Conservation (phyloP, 2,797 vertebrate species). For the Emydoidea blandingii region DNA sequence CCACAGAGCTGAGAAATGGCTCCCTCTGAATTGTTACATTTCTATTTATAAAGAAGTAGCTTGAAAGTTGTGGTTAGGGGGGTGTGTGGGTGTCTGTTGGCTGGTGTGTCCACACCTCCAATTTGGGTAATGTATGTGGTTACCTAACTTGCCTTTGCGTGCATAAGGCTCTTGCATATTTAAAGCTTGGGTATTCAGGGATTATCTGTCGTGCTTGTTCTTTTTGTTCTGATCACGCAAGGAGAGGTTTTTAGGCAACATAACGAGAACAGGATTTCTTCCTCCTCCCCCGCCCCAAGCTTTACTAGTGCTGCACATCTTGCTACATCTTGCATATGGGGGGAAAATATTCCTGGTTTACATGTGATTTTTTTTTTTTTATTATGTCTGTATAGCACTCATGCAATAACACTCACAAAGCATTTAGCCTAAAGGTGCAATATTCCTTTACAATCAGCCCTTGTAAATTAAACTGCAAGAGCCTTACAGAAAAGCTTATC, state of each 20-base stretch:
- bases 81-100: not conserved
- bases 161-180: constrained; percentile 92
- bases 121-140: constrained; percentile 84
- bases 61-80: not conserved
- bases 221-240: constrained; percentile 91
- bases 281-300: not conserved
- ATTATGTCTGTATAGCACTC: not conserved
- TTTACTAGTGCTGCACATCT: not conserved
- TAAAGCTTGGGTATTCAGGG: constrained; percentile 91
- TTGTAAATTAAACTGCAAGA: not conserved
- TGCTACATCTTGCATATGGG: not conserved
- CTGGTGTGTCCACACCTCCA: constrained; percentile 45
- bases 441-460: not conserved
- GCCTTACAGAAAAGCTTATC: not conserved
- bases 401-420: not conserved
- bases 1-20: not conserved
- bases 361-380: not conserved
- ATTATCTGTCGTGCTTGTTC: constrained; percentile 88
- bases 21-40: not conserved
- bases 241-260: constrained; percentile 75
- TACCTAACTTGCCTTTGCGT: constrained; percentile 87
- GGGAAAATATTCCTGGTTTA: not conserved
- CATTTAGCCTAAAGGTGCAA: constrained; percentile 21
- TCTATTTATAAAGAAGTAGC: not conserved
- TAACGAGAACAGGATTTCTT: not conserved